Evolutionary conservation across 2,113 vertebrate genomes (phyloP), one percentile per base, ranked within the genome.

Genomic region (Bufo gargarizans): DNA sequence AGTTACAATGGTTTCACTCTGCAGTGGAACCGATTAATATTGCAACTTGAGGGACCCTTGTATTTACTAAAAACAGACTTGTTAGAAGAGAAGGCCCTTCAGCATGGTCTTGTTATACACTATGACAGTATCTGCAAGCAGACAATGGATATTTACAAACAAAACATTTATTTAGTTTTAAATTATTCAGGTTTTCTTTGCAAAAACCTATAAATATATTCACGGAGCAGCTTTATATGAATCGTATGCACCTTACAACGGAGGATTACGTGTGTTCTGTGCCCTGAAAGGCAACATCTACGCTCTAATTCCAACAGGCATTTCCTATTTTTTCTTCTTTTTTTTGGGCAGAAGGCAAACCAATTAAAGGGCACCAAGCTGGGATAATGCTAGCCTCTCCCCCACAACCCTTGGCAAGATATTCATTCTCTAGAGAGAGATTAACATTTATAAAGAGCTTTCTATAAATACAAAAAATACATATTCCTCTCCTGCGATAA

Each of bases 361-460:
- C 81, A 83, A 83, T 83, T 83, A 83, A 49, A 83, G 81, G 63
- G 49, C 81, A 16, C 58, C 81, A 67, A 67, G 81, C 81, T 83
- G 81, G 59, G 81, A 83, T 83, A 83, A 83, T 83, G 19, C 81
- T 11, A 69, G 61, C 81, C 61, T 83, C 58, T 67, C 81, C 53
- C 47, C 61, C 47, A 83, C 61, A 20, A 53, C 61, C 81, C 81
- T 8, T 53, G 19, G 22, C 61, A 67, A 67, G 61, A 83, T 69
- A 83, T 83, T 83, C 81, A 67, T 69, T 67, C 53, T 53, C 61
- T 53, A 83, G 81, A 82, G 59, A 82, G 59, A 82, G 80, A 83
- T 83, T 83, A 67, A 83, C 81, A 83, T 69, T 83, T 83, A 83
- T 83, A 83, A 83, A 63, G 53, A 83, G 81, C 81, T 83, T 83